Evolutionary conservation across 2,113 vertebrate species (phyloP), one percentile per base, ranked within the genome.

Genomic region (Myxocyprinus asiaticus): DNA sequence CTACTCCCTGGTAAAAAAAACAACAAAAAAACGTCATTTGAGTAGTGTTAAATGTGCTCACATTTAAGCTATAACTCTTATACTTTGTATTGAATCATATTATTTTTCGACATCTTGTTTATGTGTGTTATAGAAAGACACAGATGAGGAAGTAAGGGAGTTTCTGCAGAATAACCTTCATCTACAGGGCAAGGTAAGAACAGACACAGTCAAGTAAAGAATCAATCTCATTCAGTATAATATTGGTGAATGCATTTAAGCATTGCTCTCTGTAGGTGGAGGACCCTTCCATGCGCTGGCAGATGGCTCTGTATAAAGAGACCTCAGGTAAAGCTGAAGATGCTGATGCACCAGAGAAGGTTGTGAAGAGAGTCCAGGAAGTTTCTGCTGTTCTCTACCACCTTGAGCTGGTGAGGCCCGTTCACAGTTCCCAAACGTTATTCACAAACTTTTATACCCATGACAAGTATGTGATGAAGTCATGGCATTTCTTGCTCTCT

Each of bases 61-160:
- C 22, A n/a, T n/a, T n/a, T n/a, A n/a, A n/a, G n/a, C n/a, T 33
- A 3, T 33, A 33, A 33, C 22, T 33, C 22, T 33, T 1, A 33
- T 33, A 33, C 22, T 1, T 33, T 33, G 22, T 33, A 33, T 33
- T 33, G 22, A 33, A 33, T 33, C 22, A 33, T 33, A 33, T 33
- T 33, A 33, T 33, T 33, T 33, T 33, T 33, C 22, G 22, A 33
- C 2, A n/a, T 22, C 45, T 42, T 42, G 61, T 33, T 83, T 43
- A 61, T 64, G 42, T 72, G 7, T 68, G 33, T 78, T 67, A 76
- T 90, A 98, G 97, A 98, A 96, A 95, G 97, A 98, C 91, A 98
- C 96, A 0, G 96, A 98, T 66, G 96, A 98, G 84, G 97, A 98
- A 81, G 97, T 98, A 65, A 93, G 95, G 56, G 97, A 98, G 87